phyloP scores from a whole-genome alignment of 2,797 vertebrate genomes.

The Naso thynnoides region DNA sequence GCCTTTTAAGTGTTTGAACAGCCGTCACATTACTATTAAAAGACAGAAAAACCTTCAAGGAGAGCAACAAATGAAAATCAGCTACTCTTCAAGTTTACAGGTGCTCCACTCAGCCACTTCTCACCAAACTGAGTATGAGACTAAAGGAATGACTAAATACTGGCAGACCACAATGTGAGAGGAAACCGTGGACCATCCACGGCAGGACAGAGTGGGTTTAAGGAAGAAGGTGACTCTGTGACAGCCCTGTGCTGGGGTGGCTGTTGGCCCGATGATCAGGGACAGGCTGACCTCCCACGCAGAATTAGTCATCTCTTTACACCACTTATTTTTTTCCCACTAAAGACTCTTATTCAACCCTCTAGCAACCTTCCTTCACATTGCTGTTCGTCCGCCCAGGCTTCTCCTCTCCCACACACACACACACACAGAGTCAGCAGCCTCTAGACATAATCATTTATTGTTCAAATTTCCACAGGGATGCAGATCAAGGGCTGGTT shows the following conservation, averaged over 20 bases:
- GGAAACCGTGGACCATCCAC: slow-evolving; percentile 25
- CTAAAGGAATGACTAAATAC: neutral
- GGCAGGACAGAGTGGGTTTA: slow-evolving; percentile 46
- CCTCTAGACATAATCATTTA: slow-evolving; percentile 54
- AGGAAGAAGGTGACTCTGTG: slow-evolving; percentile 62
- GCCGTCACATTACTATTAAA: neutral
- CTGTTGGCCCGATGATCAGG: slow-evolving; percentile 77
- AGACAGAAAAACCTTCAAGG: neutral
- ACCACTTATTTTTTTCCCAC: slow-evolving; percentile 68
- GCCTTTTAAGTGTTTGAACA: neutral
- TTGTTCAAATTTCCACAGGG: slow-evolving; percentile 55
- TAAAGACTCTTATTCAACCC: slow-evolving; percentile 77
- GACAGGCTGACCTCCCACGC: slow-evolving; percentile 86
- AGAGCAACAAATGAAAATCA: neutral
- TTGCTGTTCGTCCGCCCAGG: slow-evolving; percentile 51
- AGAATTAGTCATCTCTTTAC: slow-evolving; percentile 85
- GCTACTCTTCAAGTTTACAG: neutral
- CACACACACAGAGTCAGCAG: slow-evolving; percentile 41
- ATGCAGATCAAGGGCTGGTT: slow-evolving; percentile 42
- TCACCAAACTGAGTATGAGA: too few relatives aligned
- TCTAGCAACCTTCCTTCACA: slow-evolving; percentile 71
- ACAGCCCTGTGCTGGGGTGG: slow-evolving; percentile 72
- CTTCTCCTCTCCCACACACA: slow-evolving; percentile 57
- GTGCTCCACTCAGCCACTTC: neutral
- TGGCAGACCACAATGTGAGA: neutral